Percentiles rank a stretch among this genome's conserved stretches.
phyloP scores from a whole-genome alignment of 2,797 vertebrate species.

The Aldrovandia affinis region DNA sequence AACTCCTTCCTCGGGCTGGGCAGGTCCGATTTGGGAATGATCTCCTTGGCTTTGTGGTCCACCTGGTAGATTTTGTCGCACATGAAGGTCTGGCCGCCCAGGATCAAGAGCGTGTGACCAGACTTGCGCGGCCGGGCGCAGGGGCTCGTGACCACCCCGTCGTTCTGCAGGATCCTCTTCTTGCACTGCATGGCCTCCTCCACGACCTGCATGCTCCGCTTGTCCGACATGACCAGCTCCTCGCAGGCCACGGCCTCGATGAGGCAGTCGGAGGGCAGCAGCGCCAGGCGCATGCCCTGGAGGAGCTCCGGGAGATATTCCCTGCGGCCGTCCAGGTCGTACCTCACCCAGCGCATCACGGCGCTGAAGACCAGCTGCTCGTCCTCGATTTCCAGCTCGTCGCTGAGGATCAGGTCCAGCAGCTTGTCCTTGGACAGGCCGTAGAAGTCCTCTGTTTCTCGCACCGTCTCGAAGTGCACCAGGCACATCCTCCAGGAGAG shows the following conservation, averaged over 20 bases:
- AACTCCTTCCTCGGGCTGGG: conserved; percentile 94
- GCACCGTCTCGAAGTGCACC: conserved; percentile 86
- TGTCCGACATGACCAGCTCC: conserved; percentile 84
- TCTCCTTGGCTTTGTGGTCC: conserved; percentile 92
- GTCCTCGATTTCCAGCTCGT: conserved; percentile 92
- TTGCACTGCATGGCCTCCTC: conserved; percentile 91
- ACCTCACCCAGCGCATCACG: conserved; percentile 87
- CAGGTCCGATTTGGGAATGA: conserved; percentile 91
- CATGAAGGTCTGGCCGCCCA: conserved; percentile 95
- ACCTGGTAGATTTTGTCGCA: conserved; percentile 97
- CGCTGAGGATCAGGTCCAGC: conserved; percentile 88
- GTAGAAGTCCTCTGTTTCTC: conserved; percentile 88
- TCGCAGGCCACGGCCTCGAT: conserved; percentile 84
- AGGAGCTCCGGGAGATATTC: conserved; percentile 84
- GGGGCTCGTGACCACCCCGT: conserved; percentile 85
- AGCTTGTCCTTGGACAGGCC: conserved; percentile 87
- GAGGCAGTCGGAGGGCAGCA: conserved; percentile 87
- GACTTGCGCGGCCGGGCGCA: conserved; percentile 91
- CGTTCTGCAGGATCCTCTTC: conserved; percentile 87
- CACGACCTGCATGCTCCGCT: conserved; percentile 81
- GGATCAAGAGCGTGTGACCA: conserved; percentile 88
- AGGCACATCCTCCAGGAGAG: conserved; percentile 93
- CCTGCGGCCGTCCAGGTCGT: conserved; percentile 77
- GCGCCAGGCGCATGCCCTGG: conserved; percentile 82
- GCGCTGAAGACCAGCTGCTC: conserved; percentile 89